Base-by-base conservation (phyloP, 2,888 invertebrate species). In the Andrena praecox region DNA sequence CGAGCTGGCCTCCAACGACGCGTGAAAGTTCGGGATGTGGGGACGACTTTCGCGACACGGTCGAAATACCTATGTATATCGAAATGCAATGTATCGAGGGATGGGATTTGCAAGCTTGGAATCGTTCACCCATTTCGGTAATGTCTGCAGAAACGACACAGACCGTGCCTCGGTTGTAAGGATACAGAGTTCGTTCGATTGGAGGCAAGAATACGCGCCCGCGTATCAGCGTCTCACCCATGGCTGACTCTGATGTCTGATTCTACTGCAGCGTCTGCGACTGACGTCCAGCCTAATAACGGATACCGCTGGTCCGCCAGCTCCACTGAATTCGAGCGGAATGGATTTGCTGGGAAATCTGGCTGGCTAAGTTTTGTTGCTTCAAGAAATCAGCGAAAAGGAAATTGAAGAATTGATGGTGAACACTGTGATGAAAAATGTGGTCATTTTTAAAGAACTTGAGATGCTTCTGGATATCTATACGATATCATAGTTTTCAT, bases 211-310 rank as follows among this genome's bases (percentile, higher is more conserved):
- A 35, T 12, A 7, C 7, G 12, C 50, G 20, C 20, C 20, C 20
- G 7, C 27, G 20, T 52, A 31, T 60, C 64, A n/a, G 20, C 20
- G 48, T 69, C 68, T 78, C 68, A 63, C 77, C n/a, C 70, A 59
- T 10, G 60, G 31, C 60, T 42, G 70, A 70, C 31, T 31, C 35
- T 4, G 31, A 63, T 24, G 79, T 70, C 78, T 16, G 70, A 80
- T 60, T 66, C 66, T 16, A 52, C 64, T 33, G 33, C 27, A 4
- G 29, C 71, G 54, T 70, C 67, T 35, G 78, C 20, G n/a, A 63
- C 63, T 7, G 54, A 76, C 48, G 56, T 63, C 42, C 29, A 59
- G 27, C 20, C 56, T 75, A 27, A 77, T 50, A 64, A 74, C 42
- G 27, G n/a, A 31, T 24, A 48, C 42, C 27, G 20, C 12, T n/a